Percentiles rank a stretch among this genome's conserved stretches.
Evolutionary conservation across 2,113 vertebrate genomes (phyloP).

Genomic region (Heterotilapia buettikoferi): DNA sequence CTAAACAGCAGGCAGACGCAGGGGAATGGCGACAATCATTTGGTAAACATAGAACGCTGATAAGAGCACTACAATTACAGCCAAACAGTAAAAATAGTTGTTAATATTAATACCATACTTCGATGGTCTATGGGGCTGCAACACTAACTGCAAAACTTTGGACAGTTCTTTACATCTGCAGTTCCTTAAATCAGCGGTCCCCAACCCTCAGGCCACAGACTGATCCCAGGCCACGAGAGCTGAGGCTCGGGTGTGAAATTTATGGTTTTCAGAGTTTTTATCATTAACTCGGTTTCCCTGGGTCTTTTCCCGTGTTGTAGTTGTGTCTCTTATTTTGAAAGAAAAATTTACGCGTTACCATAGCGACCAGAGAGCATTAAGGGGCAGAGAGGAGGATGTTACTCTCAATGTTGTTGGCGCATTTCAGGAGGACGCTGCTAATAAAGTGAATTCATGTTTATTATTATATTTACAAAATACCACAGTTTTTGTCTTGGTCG

Average conservation of each 20-base stretch:
- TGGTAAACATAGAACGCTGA: neutral
- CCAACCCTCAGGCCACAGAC: neutral
- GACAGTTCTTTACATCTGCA: neutral
- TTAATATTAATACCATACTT: neutral
- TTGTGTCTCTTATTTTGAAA: neutral
- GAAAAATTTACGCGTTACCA: accelerated
- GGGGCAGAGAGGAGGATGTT: neutral
- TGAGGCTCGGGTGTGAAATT: too few relatives aligned
- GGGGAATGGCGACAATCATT: neutral
- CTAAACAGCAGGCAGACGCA: neutral
- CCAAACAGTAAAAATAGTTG: neutral
- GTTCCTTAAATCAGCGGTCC: neutral
- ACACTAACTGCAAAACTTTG: neutral
- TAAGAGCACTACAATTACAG: accelerated
- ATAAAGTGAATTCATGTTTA: neutral
- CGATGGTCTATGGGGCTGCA: accelerated
- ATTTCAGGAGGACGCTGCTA: neutral
- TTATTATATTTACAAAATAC: neutral
- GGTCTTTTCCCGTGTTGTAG: too few relatives aligned
- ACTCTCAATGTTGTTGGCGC: neutral
- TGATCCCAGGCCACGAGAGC: neutral
- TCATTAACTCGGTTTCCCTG: too few relatives aligned
- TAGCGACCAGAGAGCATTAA: accelerated
- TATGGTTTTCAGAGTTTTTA: too few relatives aligned
- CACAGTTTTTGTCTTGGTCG: neutral